phyloP scores from a whole-genome alignment of 2,797 vertebrate genomes.

The Malurus leucopterus region DNA sequence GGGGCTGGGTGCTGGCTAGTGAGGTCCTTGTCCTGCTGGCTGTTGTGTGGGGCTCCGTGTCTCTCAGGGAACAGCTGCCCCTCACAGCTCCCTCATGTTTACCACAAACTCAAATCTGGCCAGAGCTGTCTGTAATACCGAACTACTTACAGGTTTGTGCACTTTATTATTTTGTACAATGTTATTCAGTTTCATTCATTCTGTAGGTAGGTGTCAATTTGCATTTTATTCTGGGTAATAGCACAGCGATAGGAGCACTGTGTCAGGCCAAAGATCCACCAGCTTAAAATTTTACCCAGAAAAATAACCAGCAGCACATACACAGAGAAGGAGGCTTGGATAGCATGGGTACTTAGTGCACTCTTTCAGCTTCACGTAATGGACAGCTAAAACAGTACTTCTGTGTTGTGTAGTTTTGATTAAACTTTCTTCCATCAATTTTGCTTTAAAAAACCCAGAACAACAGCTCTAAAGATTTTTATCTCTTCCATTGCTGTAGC shows the following conservation, averaged over 20 bases:
- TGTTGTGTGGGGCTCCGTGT: not conserved
- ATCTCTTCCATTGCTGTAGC: not conserved
- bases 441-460: not conserved
- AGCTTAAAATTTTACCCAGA: not conserved
- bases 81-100: not conserved
- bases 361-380: not conserved
- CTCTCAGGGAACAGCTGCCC: not conserved
- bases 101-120: rapidly evolving
- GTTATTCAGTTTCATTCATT: not conserved
- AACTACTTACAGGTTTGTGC: not conserved
- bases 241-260: rapidly evolving
- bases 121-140: not conserved
- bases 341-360: rapidly evolving
- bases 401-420: not conserved
- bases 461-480: rapidly evolving
- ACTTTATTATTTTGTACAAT: rapidly evolving
- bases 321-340: not conserved
- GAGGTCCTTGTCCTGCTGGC: not conserved
- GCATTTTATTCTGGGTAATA: not conserved
- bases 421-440: not conserved
- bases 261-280: not conserved
- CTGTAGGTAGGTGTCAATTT: not conserved
- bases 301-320: rapidly evolving
- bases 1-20: not conserved
- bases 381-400: not conserved